A percentile compares a stretch with the other conserved stretches of the same genome.
Evolutionary conservation across 64 coral and sea anemone species (phyloP).

Genomic region (Porites lutea): DNA sequence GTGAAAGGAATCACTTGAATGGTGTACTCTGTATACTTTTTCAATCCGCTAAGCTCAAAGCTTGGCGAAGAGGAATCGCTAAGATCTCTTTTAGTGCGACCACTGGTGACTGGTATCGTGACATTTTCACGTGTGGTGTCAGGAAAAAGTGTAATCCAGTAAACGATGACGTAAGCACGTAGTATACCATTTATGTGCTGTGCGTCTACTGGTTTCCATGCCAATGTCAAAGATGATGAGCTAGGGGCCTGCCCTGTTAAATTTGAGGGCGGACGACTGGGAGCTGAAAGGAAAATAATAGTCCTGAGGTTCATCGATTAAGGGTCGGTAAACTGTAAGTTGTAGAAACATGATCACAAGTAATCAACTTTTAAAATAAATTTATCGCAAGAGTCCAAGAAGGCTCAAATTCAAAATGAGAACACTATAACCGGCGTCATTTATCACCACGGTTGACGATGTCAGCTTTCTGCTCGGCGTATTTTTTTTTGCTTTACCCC

Average conservation of each 20-base stretch:
- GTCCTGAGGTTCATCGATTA: not conserved
- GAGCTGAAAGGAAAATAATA: constrained; percentile 53
- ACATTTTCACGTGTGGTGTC: constrained; percentile 54
- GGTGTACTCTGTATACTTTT: constrained; percentile 62
- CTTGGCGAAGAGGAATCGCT: constrained; percentile 28
- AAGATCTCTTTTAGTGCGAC: constrained; percentile 64
- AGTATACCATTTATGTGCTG: constrained; percentile 58
- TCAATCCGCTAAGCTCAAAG: constrained; percentile 38
- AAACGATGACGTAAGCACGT: constrained; percentile 54
- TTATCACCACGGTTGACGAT: too few species aligned
- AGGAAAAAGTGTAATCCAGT: constrained; percentile 19
- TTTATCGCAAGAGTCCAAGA: too few species aligned
- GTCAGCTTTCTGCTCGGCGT: too few species aligned
- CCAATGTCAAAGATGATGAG: constrained; percentile 47
- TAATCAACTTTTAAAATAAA: not conserved
- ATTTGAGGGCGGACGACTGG: constrained; percentile 65
- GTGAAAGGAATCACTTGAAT: constrained; percentile 82
- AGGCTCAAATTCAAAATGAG: too few species aligned
- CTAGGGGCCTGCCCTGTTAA: constrained; percentile 19
- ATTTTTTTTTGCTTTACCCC: too few species aligned
- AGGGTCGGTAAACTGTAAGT: too few species aligned
- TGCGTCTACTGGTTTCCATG: constrained; percentile 74
- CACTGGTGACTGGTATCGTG: constrained; percentile 28
- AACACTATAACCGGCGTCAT: too few species aligned
- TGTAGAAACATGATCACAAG: not conserved